Evolutionary conservation across 2,888 invertebrate species (phyloP), one percentile per base, ranked within the genome.

Genomic region (Morinoia aosen): DNA sequence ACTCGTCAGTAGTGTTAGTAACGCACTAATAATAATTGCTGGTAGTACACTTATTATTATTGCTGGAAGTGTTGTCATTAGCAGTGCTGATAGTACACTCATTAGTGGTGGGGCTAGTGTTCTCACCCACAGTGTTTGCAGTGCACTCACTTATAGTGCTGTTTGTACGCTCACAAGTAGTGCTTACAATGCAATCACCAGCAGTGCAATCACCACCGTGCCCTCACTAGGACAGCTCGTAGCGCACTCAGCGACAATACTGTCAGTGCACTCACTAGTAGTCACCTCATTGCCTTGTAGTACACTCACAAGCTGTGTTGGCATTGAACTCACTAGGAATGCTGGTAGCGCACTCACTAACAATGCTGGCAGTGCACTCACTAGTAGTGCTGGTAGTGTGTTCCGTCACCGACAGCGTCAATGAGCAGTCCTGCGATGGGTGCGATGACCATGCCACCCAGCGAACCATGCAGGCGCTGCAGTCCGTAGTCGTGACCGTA

Each of bases 371-470:
- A 96, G 61, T 95, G 93, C 61, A 90, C 95, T 14, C 96, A 96
- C 96, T 96, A 95, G 76, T 96, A 96, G 58, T 96, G 95, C 10
- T 88, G 58, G 94, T 96, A 96, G 61, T 95, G 93, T 61, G 91
- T 95, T 12, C 96, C 96, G n/a, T 95, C 95, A 2, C 96, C 96
- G 76, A 96, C 95, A 57, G 95, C 90, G 94, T 96, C 96, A 25
- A 96, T 96, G 76, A 96, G 88, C 88, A 96, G 95, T 8, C 96
- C 96, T 7, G 96, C 64, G 16, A 98, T 97, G 0, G 98, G 98
- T 0, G 98, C 98, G n/a, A 98, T 98, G 97, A 98, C 98, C 98
- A 98, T 98, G 56, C 98, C 98, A 1, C 98, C 98, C 96, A 98
- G 98, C 96, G 98, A 98, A 88, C 98, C 98, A 97, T 98, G 98